These are phyloP conservation scores for Ostrea edulis DNA, from an alignment of 1,140 invertebrate species.

Conservation along the genomic window DNA sequence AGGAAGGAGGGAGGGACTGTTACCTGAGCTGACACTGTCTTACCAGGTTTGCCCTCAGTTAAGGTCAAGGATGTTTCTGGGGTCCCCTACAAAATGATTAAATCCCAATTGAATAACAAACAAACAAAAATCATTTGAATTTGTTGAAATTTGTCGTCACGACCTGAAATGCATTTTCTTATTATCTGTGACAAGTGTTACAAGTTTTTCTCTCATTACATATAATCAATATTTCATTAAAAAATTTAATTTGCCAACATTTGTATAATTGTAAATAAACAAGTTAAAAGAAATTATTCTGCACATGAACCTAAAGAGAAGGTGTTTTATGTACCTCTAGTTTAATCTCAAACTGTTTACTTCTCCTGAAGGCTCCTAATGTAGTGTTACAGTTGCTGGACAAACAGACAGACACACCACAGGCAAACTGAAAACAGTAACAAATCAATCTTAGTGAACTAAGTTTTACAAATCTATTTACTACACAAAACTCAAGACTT, in stretches of 20 bases:
- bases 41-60: conserved; percentile 55
- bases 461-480: background rate
- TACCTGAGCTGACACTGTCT: conserved; percentile 35
- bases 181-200: background rate
- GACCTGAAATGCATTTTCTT: background rate
- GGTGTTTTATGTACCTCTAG: conserved; percentile 60
- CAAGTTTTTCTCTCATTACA: background rate
- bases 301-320: too few species aligned
- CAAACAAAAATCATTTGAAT: background rate
- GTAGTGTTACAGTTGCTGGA: conserved; percentile 57
- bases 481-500: background rate
- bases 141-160: background rate
- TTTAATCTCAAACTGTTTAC: conserved; percentile 56
- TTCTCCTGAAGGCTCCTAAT: conserved; percentile 62
- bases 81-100: conserved; percentile 49
- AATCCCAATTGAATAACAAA: background rate
- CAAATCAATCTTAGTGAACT: background rate
- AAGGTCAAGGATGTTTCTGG: conserved; percentile 48
- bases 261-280: background rate
- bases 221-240: background rate
- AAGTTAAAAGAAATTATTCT: background rate
- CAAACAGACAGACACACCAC: conserved; percentile 63
- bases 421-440: conserved; percentile 63
- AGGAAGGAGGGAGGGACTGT: conserved; percentile 62
- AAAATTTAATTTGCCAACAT: background rate